phyloP scores from a whole-genome alignment of 2,888 invertebrate genomes.

The Rosalia funebris region DNA sequence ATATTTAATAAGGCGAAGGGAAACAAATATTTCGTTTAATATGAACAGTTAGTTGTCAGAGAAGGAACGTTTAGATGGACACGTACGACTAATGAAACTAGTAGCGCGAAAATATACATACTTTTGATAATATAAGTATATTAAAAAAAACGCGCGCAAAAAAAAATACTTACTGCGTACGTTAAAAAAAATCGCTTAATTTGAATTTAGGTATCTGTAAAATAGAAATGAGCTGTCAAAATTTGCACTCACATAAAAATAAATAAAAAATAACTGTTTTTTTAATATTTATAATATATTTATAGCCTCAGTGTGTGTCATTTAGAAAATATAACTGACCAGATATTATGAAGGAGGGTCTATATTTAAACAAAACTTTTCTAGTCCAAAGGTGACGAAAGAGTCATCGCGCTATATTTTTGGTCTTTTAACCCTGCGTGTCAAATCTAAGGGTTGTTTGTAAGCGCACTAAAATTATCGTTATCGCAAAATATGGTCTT shows the following conservation, averaged over 20 bases:
- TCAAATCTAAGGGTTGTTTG: no score
- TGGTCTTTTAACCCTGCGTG: no score
- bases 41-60: not conserved
- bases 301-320: constrained; percentile 13
- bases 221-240: no score
- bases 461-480: no score
- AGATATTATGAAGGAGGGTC: constrained; percentile 1
- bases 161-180: constrained; percentile 9
- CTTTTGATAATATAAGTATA: not conserved
- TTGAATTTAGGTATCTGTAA: no score
- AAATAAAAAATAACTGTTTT: no score
- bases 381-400: not conserved
- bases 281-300: no score
- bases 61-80: not conserved
- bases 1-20: constrained; percentile 23
- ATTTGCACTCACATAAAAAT: no score
- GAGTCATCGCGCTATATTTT: not conserved
- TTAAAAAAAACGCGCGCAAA: constrained; percentile 8
- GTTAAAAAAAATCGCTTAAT: no score
- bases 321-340: constrained; percentile 13
- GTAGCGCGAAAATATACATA: not conserved
- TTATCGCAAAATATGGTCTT: no score
- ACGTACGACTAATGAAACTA: not conserved
- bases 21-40: not conserved
- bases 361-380: constrained; percentile 16